Base-by-base conservation (phyloP, 2,797 vertebrate species). In the Catamblyrhynchus diadema region DNA sequence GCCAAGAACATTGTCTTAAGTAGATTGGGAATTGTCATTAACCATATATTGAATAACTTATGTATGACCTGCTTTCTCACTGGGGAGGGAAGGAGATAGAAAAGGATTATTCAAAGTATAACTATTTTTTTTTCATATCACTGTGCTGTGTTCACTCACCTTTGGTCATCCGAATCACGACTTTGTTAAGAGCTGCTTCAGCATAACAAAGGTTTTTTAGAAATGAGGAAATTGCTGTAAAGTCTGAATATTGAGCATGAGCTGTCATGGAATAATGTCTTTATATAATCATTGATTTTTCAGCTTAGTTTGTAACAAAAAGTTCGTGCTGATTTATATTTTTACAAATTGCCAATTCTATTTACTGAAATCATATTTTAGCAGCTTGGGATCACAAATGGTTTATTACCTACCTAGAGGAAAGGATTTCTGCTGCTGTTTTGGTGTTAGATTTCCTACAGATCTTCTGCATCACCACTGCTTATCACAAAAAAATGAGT, bases 341-440 rank as follows among this genome's bases (percentile, higher is more conserved):
- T 72, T 42, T 69, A 48, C 10, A 67, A 73, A 82, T 69, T 61
- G n/a, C 6, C 88, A 48, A 87, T 74, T 9, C 30, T 66, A 66
- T 88, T 92, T 95, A 78, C 75, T 57, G 17, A 8, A 33, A 90
- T 89, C 10, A 2, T 39, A 86, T 96, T 88, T 72, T 95, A 97
- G 96, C 37, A 84, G 28, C 60, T 92, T 81, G 32, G 10, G 25
- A 69, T 85, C 74, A 35, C 35, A 81, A 44, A 6, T 39, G 33
- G 14, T 8, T 89, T 54, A 60, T 53, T 42, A 28, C 37, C 71
- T 59, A 54, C 14, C 11, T 92, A 70, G 48, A 33, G 65, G 92
- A 93, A 92, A 95, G 93, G 51, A 44, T 74, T 71, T 86, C 39
- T 86, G 56, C 50, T 87, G 9, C 53, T 51, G 37, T 90, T 81